Percentiles rank a stretch among this genome's conserved stretches.
Conservation (phyloP, 2,113 vertebrate species). For the Dromiciops gliroides region DNA sequence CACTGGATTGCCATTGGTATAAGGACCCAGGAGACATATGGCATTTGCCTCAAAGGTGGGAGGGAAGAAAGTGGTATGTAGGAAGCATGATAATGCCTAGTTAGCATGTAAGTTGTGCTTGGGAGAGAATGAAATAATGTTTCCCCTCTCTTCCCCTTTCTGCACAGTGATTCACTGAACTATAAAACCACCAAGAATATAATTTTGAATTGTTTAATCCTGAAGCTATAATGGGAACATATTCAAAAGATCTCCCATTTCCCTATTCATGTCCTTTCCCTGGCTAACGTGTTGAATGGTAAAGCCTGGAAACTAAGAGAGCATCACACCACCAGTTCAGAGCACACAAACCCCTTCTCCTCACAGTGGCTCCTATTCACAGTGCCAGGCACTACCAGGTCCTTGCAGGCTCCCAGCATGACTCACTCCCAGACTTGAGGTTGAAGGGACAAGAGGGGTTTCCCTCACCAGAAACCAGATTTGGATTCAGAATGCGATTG, state of each 20-base stretch:
- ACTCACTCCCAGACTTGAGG: background rate
- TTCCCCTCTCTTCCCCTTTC: background rate
- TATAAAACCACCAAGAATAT: background rate
- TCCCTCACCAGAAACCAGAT: constrained; percentile 37
- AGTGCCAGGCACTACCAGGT: constrained; percentile 67
- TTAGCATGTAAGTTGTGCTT: constrained; percentile 12
- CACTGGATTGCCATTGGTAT: background rate
- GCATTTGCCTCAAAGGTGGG: background rate
- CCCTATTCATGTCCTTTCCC: constrained; percentile 1
- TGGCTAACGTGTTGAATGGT: background rate
- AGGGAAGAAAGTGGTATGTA: background rate
- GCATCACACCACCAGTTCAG: background rate
- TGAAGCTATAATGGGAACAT: background rate
- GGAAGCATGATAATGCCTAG: background rate
- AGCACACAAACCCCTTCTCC: background rate
- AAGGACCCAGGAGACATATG: background rate
- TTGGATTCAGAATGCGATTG: background rate
- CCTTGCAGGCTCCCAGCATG: constrained; percentile 33
- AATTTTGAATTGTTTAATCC: background rate
- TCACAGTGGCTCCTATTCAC: background rate
- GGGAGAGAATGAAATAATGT: background rate
- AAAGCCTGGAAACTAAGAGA: constrained; percentile 11
- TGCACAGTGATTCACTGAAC: background rate
- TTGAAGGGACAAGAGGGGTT: background rate
- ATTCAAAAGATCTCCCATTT: constrained; percentile 53